A percentile compares a stretch with the other conserved stretches of the same genome.
Evolutionary conservation across 2,888 invertebrate genomes (phyloP).

Genomic region (Ashinkailepas kermadecensis): DNA sequence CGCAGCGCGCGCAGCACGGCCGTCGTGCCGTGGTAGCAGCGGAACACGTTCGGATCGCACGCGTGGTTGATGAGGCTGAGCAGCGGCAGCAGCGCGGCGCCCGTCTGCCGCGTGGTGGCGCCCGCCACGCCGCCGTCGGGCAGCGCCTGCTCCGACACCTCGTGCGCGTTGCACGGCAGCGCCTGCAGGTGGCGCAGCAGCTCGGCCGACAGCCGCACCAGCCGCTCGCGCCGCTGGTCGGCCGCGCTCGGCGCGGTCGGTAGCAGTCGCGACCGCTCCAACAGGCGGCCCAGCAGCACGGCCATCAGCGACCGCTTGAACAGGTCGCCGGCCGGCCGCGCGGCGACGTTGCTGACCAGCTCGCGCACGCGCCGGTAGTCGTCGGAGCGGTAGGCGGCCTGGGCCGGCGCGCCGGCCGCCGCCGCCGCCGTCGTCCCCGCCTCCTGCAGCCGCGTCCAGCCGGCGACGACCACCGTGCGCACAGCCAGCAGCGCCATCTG

Average conservation of each 20-base stretch:
- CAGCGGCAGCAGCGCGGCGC: slow-evolving; percentile 46
- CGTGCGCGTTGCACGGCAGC: slow-evolving; percentile 47
- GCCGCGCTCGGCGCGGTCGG: slow-evolving; percentile 28
- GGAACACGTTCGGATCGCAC: slow-evolving; percentile 45
- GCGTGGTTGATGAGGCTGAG: slow-evolving; percentile 48
- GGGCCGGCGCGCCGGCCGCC: background rate
- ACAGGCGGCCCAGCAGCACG: slow-evolving; percentile 43
- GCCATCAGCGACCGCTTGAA: slow-evolving; percentile 42
- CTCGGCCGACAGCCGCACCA: slow-evolving; percentile 37
- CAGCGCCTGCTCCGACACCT: slow-evolving; percentile 41
- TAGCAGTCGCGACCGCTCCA: slow-evolving; percentile 37
- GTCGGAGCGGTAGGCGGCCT: slow-evolving; percentile 25
- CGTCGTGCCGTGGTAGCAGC: slow-evolving; percentile 40
- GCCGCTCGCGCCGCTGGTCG: slow-evolving; percentile 31
- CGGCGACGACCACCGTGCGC: slow-evolving; percentile 24
- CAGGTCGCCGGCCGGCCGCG: slow-evolving; percentile 37
- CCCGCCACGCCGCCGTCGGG: slow-evolving; percentile 35
- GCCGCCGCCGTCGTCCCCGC: background rate
- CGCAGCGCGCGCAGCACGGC: slow-evolving; percentile 37
- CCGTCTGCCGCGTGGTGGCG: slow-evolving; percentile 38
- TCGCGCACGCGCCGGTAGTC: slow-evolving; percentile 31
- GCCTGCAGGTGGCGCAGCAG: slow-evolving; percentile 45
- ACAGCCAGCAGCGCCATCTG: slow-evolving; percentile 32
- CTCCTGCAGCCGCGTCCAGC: background rate
- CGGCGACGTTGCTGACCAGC: slow-evolving; percentile 27